These are phyloP conservation scores for Tupaia tana DNA, from an alignment of 2,113 vertebrate genomes.

Conservation along the genomic window DNA sequence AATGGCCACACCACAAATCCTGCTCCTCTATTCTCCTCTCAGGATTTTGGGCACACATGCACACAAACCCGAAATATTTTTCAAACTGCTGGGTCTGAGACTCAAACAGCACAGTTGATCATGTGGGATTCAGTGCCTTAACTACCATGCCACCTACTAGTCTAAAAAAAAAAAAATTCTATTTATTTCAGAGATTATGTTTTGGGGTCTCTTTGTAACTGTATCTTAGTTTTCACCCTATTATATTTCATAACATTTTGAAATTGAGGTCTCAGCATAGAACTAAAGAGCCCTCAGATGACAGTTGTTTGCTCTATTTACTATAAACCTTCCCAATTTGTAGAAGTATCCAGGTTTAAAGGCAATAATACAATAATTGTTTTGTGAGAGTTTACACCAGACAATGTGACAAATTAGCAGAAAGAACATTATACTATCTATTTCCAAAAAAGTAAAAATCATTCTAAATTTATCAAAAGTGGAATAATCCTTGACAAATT, in stretches of 20 bases:
- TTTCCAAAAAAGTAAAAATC: neutral
- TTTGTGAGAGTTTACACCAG: neutral
- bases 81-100: no score
- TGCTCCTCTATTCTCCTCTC: no score
- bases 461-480: slow-evolving; percentile 28
- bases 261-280: neutral
- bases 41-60: no score
- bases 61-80: no score
- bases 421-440: neutral
- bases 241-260: neutral
- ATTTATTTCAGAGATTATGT: neutral
- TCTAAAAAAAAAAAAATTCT: neutral
- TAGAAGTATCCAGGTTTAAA: slow-evolving; percentile 11
- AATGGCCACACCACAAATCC: no score
- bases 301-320: slow-evolving; percentile 26
- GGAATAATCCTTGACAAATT: slow-evolving; percentile 1
- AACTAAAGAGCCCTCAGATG: neutral
- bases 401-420: neutral
- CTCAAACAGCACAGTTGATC: no score
- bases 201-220: neutral
- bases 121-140: no score
- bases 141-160: no score
- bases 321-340: neutral
- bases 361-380: neutral
- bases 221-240: neutral